Conservation (phyloP, 2,888 invertebrate genomes). For the Conus canariensis region DNA sequence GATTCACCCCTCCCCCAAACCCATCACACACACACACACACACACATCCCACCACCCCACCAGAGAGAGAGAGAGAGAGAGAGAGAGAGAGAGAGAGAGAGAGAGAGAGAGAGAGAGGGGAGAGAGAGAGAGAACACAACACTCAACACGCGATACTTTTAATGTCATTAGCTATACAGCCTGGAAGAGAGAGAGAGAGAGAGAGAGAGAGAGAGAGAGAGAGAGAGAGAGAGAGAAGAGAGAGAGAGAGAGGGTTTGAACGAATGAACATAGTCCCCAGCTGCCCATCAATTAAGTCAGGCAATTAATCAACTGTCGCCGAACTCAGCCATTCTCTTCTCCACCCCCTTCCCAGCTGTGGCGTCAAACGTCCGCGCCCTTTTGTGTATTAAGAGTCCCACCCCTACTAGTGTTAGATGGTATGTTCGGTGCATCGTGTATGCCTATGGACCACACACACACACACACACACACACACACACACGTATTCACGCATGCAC, state of each 20-base stretch:
- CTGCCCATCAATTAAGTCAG: too few species aligned
- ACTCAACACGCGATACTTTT: too few species aligned
- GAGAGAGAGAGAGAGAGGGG: neutral
- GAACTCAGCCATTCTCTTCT: too few species aligned
- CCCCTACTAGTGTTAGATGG: neutral
- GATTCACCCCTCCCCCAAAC: too few species aligned
- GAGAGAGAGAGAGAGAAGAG: neutral
- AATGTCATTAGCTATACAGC: too few species aligned
- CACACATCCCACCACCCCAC: neutral
- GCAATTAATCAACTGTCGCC: too few species aligned
- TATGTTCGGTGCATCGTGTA: neutral
- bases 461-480: neutral
- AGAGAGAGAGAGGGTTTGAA: neutral
- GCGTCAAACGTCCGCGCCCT: too few species aligned
- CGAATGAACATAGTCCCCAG: too few species aligned
- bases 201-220: neutral
- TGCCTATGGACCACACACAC: neutral
- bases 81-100: too few species aligned
- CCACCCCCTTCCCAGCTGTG: too few species aligned
- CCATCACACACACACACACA: too few species aligned
- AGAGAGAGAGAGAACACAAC: conserved; percentile 3
- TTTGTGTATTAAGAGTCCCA: too few species aligned
- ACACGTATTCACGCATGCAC: neutral
- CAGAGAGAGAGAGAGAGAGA: neutral
- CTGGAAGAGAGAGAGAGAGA: conserved; percentile 6